Evolutionary conservation across 2,113 vertebrate genomes (phyloP).

Genomic region (Rhea pennata): DNA sequence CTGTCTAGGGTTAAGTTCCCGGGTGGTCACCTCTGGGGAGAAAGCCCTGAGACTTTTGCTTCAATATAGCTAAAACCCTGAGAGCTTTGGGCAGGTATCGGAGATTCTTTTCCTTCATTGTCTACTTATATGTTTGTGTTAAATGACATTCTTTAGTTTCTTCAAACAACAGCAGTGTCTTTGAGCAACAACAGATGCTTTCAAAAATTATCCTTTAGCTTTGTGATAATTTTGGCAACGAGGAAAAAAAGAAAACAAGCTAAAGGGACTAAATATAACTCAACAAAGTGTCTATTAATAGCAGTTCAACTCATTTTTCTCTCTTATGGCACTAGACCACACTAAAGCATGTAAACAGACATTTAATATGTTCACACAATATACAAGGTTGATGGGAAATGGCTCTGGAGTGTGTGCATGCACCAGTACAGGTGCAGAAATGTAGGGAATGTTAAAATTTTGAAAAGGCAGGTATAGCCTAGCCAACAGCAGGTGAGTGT

Average conservation of each 20-base stretch:
- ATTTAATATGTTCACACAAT: background rate
- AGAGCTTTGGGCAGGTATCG: background rate
- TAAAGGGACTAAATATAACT: background rate
- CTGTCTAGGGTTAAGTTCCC: too few relatives aligned
- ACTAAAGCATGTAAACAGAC: background rate
- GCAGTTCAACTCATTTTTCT: background rate
- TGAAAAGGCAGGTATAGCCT: background rate
- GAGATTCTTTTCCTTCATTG: background rate
- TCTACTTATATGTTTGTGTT: background rate
- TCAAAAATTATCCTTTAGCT: background rate
- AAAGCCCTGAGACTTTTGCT: background rate
- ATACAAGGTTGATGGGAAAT: background rate
- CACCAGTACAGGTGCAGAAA: rapidly evolving
- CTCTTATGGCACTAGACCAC: background rate
- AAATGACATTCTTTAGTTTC: background rate
- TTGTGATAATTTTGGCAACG: background rate
- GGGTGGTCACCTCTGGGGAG: background rate
- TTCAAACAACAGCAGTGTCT: background rate
- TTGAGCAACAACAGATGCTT: background rate
- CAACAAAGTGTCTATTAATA: background rate
- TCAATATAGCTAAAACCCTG: background rate
- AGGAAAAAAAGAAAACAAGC: background rate
- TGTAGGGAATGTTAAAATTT: background rate
- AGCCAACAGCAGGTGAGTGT: background rate
- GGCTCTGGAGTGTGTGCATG: background rate